Evolutionary conservation across 2,113 vertebrate genomes (phyloP).

Genomic region (Setophaga kirtlandii): DNA sequence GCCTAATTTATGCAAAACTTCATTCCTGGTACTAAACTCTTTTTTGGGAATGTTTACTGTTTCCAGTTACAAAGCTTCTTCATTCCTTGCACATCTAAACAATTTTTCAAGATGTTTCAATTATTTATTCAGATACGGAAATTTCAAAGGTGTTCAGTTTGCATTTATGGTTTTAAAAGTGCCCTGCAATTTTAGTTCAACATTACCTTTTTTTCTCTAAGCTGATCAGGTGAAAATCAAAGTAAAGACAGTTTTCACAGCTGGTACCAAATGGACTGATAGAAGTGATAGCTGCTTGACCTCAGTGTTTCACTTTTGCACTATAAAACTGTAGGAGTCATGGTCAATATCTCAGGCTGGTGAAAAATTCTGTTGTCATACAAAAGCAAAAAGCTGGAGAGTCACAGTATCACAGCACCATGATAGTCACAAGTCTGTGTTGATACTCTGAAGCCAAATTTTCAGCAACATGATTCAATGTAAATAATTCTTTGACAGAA

Average conservation of each 20-base stretch:
- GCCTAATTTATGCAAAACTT: neutral
- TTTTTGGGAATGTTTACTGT: neutral
- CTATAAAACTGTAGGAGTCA: neutral
- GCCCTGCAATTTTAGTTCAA: neutral
- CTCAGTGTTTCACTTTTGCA: neutral
- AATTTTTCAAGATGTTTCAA: neutral
- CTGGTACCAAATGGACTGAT: neutral
- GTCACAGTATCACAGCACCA: fast-evolving
- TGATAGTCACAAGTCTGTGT: neutral
- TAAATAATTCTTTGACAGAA: neutral
- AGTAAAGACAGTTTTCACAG: neutral
- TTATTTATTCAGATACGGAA: neutral
- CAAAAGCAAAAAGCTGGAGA: neutral
- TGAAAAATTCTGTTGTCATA: neutral
- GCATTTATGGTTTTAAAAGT: neutral
- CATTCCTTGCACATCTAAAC: neutral
- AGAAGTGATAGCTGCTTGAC: neutral
- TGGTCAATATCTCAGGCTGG: neutral
- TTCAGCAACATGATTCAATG: neutral
- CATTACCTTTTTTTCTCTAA: neutral
- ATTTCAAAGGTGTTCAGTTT: neutral
- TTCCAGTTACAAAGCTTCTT: neutral
- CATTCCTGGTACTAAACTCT: neutral
- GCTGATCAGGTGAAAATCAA: neutral
- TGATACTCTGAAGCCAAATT: neutral